These are phyloP conservation scores for Zoanthus solanderi DNA, from an alignment of 92 coral and sea anemone species.

Conservation along the genomic window DNA sequence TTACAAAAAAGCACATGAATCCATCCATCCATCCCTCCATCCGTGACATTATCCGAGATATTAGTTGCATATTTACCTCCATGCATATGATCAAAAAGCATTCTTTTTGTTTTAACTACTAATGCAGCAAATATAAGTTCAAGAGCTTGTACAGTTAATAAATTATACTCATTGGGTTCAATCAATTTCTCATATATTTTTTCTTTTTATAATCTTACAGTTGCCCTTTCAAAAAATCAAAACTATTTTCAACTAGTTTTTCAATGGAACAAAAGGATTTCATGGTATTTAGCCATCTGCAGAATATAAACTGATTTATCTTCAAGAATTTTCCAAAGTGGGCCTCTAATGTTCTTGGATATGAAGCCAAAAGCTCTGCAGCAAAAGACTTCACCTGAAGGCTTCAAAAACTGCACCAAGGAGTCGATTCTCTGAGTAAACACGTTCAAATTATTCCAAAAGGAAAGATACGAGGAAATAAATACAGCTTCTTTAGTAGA, in stretches of 20 bases:
- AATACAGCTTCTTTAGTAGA: constrained; percentile 35
- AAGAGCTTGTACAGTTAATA: constrained; percentile 54
- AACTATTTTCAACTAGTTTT: constrained; percentile 35
- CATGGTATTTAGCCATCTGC: constrained; percentile 34
- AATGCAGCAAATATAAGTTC: constrained; percentile 46
- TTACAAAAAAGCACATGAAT: too few species aligned
- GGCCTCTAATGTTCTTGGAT: constrained; percentile 47
- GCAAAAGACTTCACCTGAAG: constrained; percentile 40
- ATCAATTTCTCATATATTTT: constrained; percentile 45
- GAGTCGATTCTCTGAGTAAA: constrained; percentile 51
- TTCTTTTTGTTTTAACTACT: constrained; percentile 44
- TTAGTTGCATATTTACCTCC: constrained; percentile 42
- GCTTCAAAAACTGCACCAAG: constrained; percentile 51
- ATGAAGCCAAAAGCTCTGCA: constrained; percentile 52
- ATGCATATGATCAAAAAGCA: constrained; percentile 44
- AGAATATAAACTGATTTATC: constrained; percentile 49
- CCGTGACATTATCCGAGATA: not conserved
- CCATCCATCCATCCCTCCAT: too few species aligned
- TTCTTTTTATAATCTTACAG: constrained; percentile 32
- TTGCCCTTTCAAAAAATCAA: constrained; percentile 46
- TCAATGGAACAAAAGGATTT: constrained; percentile 43
- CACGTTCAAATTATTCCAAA: constrained; percentile 35
- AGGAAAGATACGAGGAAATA: constrained; percentile 32
- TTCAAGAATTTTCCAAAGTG: constrained; percentile 44
- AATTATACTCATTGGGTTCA: constrained; percentile 42